These are phyloP conservation scores for Aepyceros melampus DNA, from an alignment of 2,113 vertebrate species.

Conservation along the genomic window DNA sequence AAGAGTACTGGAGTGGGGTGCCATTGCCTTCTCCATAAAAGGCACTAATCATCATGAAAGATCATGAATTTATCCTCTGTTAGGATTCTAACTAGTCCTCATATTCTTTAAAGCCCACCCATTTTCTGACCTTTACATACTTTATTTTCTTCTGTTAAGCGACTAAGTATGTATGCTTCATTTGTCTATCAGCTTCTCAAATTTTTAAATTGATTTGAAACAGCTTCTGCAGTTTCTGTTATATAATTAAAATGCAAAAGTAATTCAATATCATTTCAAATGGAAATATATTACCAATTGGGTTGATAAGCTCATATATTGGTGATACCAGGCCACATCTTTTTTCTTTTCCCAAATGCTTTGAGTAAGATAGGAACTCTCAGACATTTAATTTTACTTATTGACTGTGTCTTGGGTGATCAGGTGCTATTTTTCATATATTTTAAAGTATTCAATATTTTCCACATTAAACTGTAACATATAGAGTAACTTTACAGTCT, in stretches of 20 bases:
- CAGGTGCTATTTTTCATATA: background rate
- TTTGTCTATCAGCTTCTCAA: background rate
- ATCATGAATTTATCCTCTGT: background rate
- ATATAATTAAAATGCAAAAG: background rate
- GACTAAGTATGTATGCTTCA: background rate
- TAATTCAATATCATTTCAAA: slow-evolving; percentile 9
- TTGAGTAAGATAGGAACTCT: background rate
- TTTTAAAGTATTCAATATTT: slow-evolving; percentile 4
- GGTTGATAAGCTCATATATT: background rate
- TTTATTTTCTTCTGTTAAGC: background rate
- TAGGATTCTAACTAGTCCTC: background rate
- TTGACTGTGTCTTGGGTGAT: background rate
- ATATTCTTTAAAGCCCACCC: background rate
- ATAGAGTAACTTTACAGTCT: background rate
- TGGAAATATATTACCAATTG: background rate
- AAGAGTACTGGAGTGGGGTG: no score
- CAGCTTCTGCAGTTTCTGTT: background rate
- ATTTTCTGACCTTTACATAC: background rate
- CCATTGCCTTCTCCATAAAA: background rate
- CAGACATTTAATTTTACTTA: background rate
- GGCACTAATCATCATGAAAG: background rate
- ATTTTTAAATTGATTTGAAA: slow-evolving; percentile 5
- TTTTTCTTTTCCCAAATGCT: background rate
- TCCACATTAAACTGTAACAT: background rate
- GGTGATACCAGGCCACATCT: background rate